Evolutionary conservation across 1,140 invertebrate genomes (phyloP), one percentile per base, ranked within the genome.

Genomic region (Oscheius sp.): DNA sequence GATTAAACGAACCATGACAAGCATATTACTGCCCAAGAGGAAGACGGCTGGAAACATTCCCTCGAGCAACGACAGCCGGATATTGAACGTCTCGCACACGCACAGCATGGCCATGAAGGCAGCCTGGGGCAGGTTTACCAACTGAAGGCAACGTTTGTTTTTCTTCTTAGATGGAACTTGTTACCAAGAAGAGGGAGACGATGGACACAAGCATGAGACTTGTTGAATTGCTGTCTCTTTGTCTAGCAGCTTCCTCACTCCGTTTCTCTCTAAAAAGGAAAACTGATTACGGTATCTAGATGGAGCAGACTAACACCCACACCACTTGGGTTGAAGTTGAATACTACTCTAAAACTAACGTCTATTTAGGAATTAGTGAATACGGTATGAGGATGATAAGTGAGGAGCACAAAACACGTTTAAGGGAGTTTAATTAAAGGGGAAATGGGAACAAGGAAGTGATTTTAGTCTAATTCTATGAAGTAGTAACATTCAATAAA

Each of bases 121-220:
- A 0, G 92, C 93, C 35, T 95, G 88, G 0, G 94, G 94, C 69
- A 95, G 91, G 84, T 96, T 94, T 0, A 94, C 93, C 69, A 91
- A 86, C 67, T 68, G 29, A 68, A 46, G 36, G n/a, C 4, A 38
- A 42, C n/a, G 29, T n/a, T 1, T 1, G 20, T 36, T 38, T 26
- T 20, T 28, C 10, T 4, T 18, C 4, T 45, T 42, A 7, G 20
- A 20, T 38, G 23, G n/a, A 26, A 31, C 28, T 7, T 34, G 20
- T 38, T 52, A 71, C 69, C 0, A 96, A 87, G 83, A 96, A 95
- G 0, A 94, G 91, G 0, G 91, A 91, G 0, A 96, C 93, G 0
- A 96, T 92, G 2, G 93, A 92, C n/a, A 95, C 94, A 2, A 96
- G 86, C 93, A 96, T 95, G 3, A 95, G 84, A 0, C 93, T 95